Base-by-base conservation (phyloP, 35 echinoderm and acorn worm species). In the Diadema setosum region DNA sequence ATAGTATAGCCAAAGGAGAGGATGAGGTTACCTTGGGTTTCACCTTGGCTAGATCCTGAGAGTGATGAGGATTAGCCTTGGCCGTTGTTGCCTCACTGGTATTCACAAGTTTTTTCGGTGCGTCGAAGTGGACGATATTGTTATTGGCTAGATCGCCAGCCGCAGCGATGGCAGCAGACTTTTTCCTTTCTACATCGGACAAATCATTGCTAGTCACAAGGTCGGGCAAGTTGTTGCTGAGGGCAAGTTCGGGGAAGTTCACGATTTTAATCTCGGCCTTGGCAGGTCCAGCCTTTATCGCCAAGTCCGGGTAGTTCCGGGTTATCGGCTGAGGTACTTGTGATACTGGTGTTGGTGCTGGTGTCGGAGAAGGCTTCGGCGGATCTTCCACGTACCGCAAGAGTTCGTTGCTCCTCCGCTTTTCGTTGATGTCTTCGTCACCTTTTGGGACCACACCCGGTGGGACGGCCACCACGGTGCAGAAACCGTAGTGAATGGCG, bases 401-500 rank as follows among this genome's bases (percentile, higher is more conserved):
- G 11, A 78, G 73, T 39, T 78, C 73, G 12, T 23, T 44, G 73
- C 40, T 78, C 73, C 44, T 78, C 44, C 73, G 33, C 40, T 78
- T 78, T 41, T 78, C 73, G 11, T 42, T 23, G 73, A 78, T 78
- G 83, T 86, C 60, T 44, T 42, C 39, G 58, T 61, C 59, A 65
- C 61, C 81, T 44, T 70, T 39, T 25, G 42, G 41, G 15, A 90
- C 8, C 20, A 84, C 34, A 11, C 88, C 80, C 11, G 88, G 88
- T 6, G 88, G 88, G 20, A 90, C 24, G 24, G 88, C 88, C 5
- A 90, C 88, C 16, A 90, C 88, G 5, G 88, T 90, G 17, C 88
- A 90, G 63, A 90, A 90, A 4, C 88, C 88, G 57, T 90, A 90
- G 78, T 90, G 88, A 44, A 90, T 90, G 31, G 88, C 88, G 0